phyloP scores from a whole-genome alignment of 2,797 vertebrate genomes.

The Pteronotus mesoamericanus region DNA sequence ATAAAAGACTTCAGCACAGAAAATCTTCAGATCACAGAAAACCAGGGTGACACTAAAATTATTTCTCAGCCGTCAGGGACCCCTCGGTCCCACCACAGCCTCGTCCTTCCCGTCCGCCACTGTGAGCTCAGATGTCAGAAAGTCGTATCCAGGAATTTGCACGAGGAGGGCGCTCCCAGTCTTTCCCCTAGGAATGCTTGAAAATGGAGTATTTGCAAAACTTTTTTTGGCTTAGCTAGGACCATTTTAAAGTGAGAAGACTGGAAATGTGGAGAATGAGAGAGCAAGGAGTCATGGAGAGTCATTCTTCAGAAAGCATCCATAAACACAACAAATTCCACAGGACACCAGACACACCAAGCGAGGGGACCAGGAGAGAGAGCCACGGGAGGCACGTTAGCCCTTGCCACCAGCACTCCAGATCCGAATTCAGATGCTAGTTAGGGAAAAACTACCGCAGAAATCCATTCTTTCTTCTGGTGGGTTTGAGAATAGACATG shows the following conservation, averaged over 20 bases:
- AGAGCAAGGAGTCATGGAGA: not conserved
- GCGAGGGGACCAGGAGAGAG: accelerated
- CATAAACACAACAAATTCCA: not conserved
- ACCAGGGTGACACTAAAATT: not conserved
- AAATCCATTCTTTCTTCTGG: not conserved
- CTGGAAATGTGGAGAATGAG: not conserved
- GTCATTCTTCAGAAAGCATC: not conserved
- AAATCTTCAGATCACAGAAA: conserved; percentile 49
- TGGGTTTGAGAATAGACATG: not conserved
- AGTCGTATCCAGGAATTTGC: accelerated
- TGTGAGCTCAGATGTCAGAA: not conserved
- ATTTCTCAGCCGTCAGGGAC: not conserved
- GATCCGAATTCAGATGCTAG: not conserved
- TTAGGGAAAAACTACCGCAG: not conserved
- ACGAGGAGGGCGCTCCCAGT: not conserved
- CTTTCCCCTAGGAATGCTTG: not conserved
- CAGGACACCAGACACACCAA: accelerated
- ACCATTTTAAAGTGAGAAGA: not conserved
- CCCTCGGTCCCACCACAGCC: not conserved
- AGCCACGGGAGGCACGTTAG: accelerated
- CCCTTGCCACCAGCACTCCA: accelerated
- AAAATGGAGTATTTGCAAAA: not conserved
- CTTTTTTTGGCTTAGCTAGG: not conserved
- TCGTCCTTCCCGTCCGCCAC: not conserved
- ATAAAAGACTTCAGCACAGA: conserved; percentile 60